These are phyloP conservation scores for Agonum fuliginosum DNA, from an alignment of 2,888 invertebrate species.

Conservation along the genomic window DNA sequence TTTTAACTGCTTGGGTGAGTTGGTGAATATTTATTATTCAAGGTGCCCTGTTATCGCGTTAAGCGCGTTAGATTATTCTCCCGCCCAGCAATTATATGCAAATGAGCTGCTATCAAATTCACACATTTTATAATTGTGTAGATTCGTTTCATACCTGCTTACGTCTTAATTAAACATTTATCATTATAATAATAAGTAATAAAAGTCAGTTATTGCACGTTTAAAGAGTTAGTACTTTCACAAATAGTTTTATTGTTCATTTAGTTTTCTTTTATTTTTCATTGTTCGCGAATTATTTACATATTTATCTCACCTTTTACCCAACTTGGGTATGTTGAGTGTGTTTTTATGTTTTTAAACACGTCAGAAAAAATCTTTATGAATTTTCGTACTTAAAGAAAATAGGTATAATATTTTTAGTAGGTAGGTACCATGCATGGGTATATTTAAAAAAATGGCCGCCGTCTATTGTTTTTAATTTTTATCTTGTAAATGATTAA, in stretches of 20 bases:
- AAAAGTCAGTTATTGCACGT: not conserved
- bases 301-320: too few species aligned
- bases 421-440: too few species aligned
- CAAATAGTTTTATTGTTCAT: not conserved
- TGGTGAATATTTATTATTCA: slow-evolving; percentile 34
- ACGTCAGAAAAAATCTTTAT: too few species aligned
- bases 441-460: too few species aligned
- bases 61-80: not conserved
- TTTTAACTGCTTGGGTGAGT: slow-evolving; percentile 13
- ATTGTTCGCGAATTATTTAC: too few species aligned
- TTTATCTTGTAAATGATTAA: too few species aligned
- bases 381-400: too few species aligned
- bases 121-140: slow-evolving; percentile 22
- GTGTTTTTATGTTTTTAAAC: too few species aligned
- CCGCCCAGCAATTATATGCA: slow-evolving; percentile 34
- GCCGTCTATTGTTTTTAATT: too few species aligned
- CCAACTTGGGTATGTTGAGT: too few species aligned
- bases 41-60: slow-evolving; percentile 10
- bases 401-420: too few species aligned
- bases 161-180: not conserved
- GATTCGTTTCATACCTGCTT: not conserved
- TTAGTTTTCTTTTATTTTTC: not conserved
- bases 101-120: slow-evolving; percentile 34
- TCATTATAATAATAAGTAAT: not conserved
- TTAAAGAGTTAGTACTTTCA: not conserved